These are phyloP conservation scores for Belgica antarctica DNA, from an alignment of 2,888 invertebrate genomes.

Conservation along the genomic window DNA sequence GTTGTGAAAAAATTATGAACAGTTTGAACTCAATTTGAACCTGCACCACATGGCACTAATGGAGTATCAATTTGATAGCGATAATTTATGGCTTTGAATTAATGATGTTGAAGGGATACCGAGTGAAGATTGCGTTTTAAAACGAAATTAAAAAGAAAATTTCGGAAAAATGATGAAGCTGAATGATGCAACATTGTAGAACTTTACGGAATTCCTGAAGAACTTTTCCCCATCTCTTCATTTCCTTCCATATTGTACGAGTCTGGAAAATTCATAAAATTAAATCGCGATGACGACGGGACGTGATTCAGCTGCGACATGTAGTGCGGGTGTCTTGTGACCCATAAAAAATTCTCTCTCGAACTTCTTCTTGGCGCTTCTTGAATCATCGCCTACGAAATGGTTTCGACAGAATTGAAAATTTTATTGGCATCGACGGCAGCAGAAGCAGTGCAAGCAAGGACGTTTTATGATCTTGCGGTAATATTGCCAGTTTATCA, in stretches of 20 bases:
- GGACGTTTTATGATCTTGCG: not conserved
- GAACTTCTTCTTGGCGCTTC: too few relatives aligned
- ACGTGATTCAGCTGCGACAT: conserved; percentile 1
- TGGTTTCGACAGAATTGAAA: not conserved
- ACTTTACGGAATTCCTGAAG: too few relatives aligned
- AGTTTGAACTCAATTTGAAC: conserved; percentile 2
- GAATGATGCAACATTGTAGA: too few relatives aligned
- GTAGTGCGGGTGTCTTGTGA: conserved; percentile 18
- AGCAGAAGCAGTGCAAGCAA: not conserved
- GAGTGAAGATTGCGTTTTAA: too few relatives aligned
- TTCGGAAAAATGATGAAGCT: too few relatives aligned
- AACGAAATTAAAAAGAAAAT: not conserved
- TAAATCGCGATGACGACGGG: not conserved
- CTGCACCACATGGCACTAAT: not conserved
- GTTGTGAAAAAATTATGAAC: not conserved
- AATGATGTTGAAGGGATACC: too few relatives aligned
- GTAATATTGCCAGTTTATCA: not conserved
- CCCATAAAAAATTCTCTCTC: conserved; percentile 30
- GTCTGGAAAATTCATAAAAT: conserved; percentile 3
- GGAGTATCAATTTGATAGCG: not conserved
- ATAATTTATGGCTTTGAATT: not conserved
- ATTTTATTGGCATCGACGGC: conserved; percentile 6
- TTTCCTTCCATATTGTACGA: too few relatives aligned
- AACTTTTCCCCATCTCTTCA: too few relatives aligned
- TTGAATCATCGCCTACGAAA: not conserved